Conservation (phyloP, 2,797 vertebrate genomes). For the Aplochiton taeniatus region DNA sequence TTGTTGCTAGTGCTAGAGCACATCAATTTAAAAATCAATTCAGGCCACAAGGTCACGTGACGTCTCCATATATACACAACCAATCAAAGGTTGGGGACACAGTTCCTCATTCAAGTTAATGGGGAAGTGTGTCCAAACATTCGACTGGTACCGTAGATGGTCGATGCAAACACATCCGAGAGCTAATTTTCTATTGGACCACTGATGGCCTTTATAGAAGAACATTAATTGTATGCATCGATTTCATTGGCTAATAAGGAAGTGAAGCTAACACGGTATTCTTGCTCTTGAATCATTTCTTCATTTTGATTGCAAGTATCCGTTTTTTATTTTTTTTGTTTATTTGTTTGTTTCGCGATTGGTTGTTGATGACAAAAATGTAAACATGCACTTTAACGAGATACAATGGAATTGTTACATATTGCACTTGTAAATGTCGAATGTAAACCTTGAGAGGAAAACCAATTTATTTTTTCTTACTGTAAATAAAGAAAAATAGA, state of each 20-base stretch:
- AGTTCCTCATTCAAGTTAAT: no score
- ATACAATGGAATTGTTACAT: conserved; percentile 73
- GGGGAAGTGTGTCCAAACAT: no score
- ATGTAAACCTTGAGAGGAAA: conserved; percentile 84
- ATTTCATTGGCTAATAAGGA: conserved; percentile 23
- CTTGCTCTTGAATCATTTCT: no score
- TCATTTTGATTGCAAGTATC: no score
- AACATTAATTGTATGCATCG: conserved; percentile 52
- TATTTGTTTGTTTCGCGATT: conserved; percentile 14
- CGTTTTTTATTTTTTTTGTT: no score
- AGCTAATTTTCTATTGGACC: conserved; percentile 69
- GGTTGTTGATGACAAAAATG: conserved; percentile 59
- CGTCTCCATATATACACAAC: no score
- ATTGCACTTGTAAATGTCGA: conserved; percentile 90
- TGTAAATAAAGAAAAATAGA: conserved; percentile 80
- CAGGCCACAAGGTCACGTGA: no score
- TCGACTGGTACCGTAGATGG: conserved; percentile 45
- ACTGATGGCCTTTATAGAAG: conserved; percentile 59
- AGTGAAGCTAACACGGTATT: no score
- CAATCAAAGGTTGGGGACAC: no score
- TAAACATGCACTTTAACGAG: conserved; percentile 82
- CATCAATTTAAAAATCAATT: no score
- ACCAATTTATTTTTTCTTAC: conserved; percentile 93
- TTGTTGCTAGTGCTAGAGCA: not conserved
- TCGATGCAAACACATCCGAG: conserved; percentile 59